These are phyloP conservation scores for Aphaenogaster ashmeadi DNA, from an alignment of 1,140 invertebrate species.

Conservation along the genomic window DNA sequence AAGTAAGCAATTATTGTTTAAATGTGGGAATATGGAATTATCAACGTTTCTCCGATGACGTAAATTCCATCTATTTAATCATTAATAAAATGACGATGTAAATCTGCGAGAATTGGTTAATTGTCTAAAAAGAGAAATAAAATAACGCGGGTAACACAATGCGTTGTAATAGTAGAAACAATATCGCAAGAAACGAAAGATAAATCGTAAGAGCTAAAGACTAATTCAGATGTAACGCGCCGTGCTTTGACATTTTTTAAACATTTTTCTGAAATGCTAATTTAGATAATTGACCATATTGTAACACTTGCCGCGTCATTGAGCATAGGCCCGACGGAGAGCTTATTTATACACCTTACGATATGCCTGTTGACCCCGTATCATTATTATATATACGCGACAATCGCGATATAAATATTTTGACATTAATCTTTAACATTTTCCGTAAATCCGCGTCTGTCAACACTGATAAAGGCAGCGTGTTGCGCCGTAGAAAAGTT, in stretches of 20 bases:
- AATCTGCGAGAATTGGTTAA: neutral
- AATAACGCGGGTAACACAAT: neutral
- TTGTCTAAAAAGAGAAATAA: neutral
- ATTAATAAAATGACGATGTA: neutral
- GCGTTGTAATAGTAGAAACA: neutral
- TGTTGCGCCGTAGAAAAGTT: neutral
- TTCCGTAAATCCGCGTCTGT: conserved; percentile 24
- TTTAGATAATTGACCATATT: conserved; percentile 39
- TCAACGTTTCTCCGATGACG: neutral
- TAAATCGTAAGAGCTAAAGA: neutral
- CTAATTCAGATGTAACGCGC: too few relatives aligned
- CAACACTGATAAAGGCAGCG: neutral
- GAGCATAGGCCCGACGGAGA: neutral
- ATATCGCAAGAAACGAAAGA: neutral
- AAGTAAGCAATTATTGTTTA: neutral
- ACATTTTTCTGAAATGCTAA: conserved; percentile 38
- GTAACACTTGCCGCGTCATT: conserved; percentile 1
- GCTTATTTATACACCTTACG: conserved; percentile 40
- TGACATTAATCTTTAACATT: conserved; percentile 61
- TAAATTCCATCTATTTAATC: neutral
- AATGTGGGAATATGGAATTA: neutral
- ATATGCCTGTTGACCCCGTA: conserved; percentile 30
- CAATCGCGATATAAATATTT: conserved; percentile 54
- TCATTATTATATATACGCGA: conserved; percentile 29
- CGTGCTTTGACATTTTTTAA: conserved; percentile 23